Evolutionary conservation across 2,888 invertebrate genomes (phyloP).

Genomic region (Willowsia nigromaculata): DNA sequence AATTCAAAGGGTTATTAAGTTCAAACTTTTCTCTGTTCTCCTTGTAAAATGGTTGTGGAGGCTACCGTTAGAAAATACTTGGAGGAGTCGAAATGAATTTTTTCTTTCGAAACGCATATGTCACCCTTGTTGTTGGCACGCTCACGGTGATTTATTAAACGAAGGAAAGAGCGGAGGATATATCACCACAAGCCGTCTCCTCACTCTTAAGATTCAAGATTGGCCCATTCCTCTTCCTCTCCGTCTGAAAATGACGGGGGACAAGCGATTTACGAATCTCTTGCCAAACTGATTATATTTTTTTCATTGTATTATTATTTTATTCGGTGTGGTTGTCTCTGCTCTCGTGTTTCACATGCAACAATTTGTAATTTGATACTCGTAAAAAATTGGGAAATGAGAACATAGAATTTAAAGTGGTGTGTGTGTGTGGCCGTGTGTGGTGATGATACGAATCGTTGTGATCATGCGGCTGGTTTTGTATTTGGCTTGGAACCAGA

Average conservation of each 20-base stretch:
- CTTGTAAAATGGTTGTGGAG: too few relatives aligned
- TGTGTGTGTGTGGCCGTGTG: background rate
- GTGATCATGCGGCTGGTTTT: background rate
- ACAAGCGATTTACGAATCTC: background rate
- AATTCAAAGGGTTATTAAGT: constrained; percentile 30
- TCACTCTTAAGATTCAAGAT: constrained; percentile 46
- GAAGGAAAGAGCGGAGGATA: background rate
- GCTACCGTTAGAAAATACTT: too few relatives aligned
- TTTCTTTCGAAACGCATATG: constrained; percentile 2
- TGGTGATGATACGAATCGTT: background rate
- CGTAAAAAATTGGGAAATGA: constrained; percentile 12
- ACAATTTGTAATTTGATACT: constrained; percentile 17
- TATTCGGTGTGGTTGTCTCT: too few relatives aligned
- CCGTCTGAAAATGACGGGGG: background rate
- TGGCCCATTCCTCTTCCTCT: constrained; percentile 47
- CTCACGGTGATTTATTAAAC: constrained; percentile 51
- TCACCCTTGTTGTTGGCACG: constrained; percentile 36
- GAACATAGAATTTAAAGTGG: background rate
- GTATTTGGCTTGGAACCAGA: background rate
- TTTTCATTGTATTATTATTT: constrained; percentile 6
- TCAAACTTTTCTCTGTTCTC: constrained; percentile 1
- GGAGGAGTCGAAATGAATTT: too few relatives aligned
- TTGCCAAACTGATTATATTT: constrained; percentile 9
- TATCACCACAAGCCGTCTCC: background rate
- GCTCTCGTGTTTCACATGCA: background rate